A percentile compares a stretch with the other conserved stretches of the same genome.
phyloP scores from a whole-genome alignment of 2,797 vertebrate genomes.

The Sebastes itinus region DNA sequence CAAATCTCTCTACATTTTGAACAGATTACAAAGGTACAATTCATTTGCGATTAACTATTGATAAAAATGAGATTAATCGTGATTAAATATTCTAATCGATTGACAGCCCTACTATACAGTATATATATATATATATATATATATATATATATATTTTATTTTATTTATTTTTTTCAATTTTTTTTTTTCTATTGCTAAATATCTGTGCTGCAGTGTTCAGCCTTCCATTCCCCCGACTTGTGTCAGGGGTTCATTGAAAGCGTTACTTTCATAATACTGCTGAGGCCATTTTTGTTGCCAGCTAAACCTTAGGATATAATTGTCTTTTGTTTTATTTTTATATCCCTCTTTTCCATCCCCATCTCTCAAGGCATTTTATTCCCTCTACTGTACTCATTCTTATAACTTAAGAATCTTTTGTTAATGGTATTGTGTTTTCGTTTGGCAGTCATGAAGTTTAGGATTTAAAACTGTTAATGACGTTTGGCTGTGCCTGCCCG shows the following conservation, averaged over 20 bases:
- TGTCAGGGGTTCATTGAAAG: constrained; percentile 37
- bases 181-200: background rate
- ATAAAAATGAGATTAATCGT: too few species aligned
- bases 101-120: too few species aligned
- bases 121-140: too few species aligned
- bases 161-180: too few species aligned
- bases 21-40: too few species aligned
- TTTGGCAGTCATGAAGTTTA: constrained; percentile 54
- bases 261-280: constrained; percentile 18
- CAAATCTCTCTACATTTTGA: too few species aligned
- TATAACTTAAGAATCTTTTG: constrained; percentile 65
- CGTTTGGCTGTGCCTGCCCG: constrained; percentile 43
- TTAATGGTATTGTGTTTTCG: constrained; percentile 60
- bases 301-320: constrained; percentile 36
- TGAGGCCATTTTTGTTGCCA: constrained; percentile 12
- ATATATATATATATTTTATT: too few species aligned
- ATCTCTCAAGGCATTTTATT: constrained; percentile 26
- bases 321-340: constrained; percentile 59
- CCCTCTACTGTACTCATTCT: constrained; percentile 20
- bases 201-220: background rate
- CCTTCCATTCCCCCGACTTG: background rate
- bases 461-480: constrained; percentile 63
- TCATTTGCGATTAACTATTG: too few species aligned
- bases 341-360: constrained; percentile 26
- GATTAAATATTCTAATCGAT: too few species aligned